These are phyloP conservation scores for Lasiurus borealis DNA, from an alignment of 2,113 vertebrate species.

Conservation along the genomic window DNA sequence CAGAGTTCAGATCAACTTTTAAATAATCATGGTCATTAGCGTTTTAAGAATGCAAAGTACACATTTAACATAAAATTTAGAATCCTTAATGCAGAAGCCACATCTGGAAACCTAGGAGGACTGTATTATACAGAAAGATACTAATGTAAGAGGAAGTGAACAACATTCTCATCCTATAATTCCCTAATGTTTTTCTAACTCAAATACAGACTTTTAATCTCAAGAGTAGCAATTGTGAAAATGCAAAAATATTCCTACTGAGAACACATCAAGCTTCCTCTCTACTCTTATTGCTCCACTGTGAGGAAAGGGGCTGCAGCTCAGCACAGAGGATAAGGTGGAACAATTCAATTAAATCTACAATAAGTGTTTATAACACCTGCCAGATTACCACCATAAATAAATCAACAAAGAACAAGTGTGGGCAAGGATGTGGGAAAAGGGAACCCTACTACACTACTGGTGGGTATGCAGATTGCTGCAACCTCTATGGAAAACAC, in stretches of 20 bases:
- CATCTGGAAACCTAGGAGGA: background rate
- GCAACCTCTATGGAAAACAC: no score
- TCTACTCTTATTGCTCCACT: background rate
- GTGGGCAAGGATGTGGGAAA: no score
- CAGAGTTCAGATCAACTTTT: conserved; percentile 1
- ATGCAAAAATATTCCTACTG: background rate
- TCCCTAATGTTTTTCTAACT: background rate
- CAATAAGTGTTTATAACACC: no score
- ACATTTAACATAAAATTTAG: background rate
- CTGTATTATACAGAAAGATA: background rate
- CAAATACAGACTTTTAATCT: background rate
- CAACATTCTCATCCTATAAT: background rate
- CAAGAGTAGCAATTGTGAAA: background rate
- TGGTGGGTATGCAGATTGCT: no score
- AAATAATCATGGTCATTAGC: background rate
- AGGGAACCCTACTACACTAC: no score
- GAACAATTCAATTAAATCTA: background rate
- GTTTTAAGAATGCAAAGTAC: conserved; percentile 16
- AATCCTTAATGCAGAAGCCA: background rate
- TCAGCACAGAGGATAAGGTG: background rate
- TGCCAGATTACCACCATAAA: no score
- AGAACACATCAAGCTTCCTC: background rate
- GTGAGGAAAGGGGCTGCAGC: accelerated
- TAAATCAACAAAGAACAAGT: no score
- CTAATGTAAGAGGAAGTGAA: background rate